Evolutionary conservation across 2,888 invertebrate genomes (phyloP), one percentile per base, ranked within the genome.

Genomic region (Muschampia staudingeri): DNA sequence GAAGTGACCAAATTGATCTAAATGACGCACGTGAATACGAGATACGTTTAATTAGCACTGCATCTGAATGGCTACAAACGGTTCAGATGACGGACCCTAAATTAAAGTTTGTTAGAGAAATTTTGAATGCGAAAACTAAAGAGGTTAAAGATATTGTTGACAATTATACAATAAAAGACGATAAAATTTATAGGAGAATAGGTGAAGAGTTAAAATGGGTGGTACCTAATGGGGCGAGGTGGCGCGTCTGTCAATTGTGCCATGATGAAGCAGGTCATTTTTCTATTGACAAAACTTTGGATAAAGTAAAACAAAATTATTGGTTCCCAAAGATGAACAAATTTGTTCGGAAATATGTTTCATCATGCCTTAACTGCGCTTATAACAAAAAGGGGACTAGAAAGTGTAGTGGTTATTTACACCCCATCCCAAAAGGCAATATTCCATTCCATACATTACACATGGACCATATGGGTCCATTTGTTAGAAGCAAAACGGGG

Each of bases 371-470:
- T 1, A 14, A 14, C 5, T 75, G 75, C n/a, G 75, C 75, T 4
- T 75, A 61, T n/a, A 30, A 8, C 2, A 75, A 75, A 30, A 7
- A 12, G 3, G 1, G 11, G 6, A 11, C 37, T 16, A 30, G 3
- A 2, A 56, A 37, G 3, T 1, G 5, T 9, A 19, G 6, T 16
- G 56, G 56, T 11, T 0, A 30, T 16, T 42, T 72, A 12, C 14
- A 72, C 25, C 72, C 72, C 12, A 72, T 72, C 8, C 12, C 12
- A 5, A 72, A 72, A 12, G 14, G 2, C 1, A 12, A 11, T 30
- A 16, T 14, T 1, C 72, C 72, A 5, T 44, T 72, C 19, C 48
- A 72, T 9, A 34, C 25, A 81, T 2, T 86, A 3, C 72, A 72
- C 16, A 40, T 72, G 1, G 72, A 72, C 16, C 72, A 72, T 30